Evolutionary conservation across 37 sponge, comb jelly and placozoan genomes (phyloP).

Genomic region (Mnemiopsis leidyi): DNA sequence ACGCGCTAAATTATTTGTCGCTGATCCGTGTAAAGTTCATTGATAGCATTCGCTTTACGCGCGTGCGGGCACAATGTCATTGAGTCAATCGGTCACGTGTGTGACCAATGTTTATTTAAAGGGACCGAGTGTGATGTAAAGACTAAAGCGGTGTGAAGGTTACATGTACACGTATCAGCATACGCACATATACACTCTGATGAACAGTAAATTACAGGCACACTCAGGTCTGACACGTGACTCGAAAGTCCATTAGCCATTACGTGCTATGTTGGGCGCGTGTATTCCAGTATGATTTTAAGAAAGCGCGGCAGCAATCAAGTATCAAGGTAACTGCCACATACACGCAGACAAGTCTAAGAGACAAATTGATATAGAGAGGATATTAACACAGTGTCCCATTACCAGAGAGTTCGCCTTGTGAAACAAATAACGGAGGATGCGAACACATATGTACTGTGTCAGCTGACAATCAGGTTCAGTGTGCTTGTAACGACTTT

Average conservation of each 20-base stretch:
- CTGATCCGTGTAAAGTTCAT: neutral
- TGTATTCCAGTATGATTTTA: no score
- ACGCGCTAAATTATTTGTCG: no score
- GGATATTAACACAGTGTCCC: no score
- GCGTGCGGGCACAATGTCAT: neutral
- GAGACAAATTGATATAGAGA: no score
- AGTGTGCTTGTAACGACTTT: constrained; percentile 2
- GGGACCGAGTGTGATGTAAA: neutral
- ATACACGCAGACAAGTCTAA: no score
- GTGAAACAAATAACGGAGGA: constrained; percentile 12
- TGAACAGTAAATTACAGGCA: no score
- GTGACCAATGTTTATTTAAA: neutral
- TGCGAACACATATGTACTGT: constrained; percentile 13
- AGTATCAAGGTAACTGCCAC: no score
- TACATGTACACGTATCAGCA: neutral
- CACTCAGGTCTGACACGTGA: no score
- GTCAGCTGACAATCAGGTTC: neutral
- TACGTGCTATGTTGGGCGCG: no score
- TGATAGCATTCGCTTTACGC: neutral
- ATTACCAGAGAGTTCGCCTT: constrained; percentile 3
- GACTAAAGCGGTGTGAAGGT: neutral
- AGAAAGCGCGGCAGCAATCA: neutral
- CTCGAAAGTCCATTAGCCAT: no score
- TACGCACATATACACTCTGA: neutral
- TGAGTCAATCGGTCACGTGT: neutral